A percentile compares a stretch with the other conserved stretches of the same genome.
Evolutionary conservation across 2,797 vertebrate species (phyloP).

Genomic region (Adrianichthys oophorus): DNA sequence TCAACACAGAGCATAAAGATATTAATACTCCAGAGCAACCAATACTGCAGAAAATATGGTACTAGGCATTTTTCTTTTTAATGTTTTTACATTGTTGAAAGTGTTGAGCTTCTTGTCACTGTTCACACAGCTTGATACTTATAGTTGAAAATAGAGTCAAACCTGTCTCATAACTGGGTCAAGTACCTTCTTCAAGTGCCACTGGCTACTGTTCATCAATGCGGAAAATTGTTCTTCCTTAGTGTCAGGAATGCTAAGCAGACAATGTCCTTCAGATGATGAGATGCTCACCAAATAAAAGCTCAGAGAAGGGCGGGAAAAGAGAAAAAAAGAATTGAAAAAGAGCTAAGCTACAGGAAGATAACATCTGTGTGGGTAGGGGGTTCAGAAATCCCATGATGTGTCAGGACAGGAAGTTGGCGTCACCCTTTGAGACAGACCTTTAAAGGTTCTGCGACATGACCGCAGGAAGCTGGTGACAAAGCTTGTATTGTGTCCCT

Average conservation of each 20-base stretch:
- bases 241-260: conserved; percentile 43
- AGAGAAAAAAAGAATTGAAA: conserved; percentile 53
- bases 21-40: too few relatives aligned
- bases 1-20: too few relatives aligned
- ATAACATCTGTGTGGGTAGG: conserved; percentile 29
- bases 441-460: conserved; percentile 45
- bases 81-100: background rate
- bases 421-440: conserved; percentile 47
- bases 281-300: conserved; percentile 26
- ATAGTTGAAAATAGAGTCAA: conserved; percentile 9
- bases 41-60: too few relatives aligned
- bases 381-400: conserved; percentile 43
- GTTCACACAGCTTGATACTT: background rate
- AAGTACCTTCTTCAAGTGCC: conserved; percentile 26
- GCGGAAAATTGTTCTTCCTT: conserved; percentile 50
- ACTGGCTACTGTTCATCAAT: conserved; percentile 43
- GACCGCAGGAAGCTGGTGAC: conserved; percentile 57
- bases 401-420: conserved; percentile 74
- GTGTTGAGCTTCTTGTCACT: background rate
- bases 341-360: conserved; percentile 52
- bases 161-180: conserved; percentile 26
- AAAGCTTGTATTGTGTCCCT: conserved; percentile 63
- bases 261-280: conserved; percentile 60
- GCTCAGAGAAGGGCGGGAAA: conserved; percentile 13
- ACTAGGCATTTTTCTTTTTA: too few relatives aligned